Evolutionary conservation across 2,113 vertebrate species (phyloP), one percentile per base, ranked within the genome.

Genomic region (Megaceryle maxima): DNA sequence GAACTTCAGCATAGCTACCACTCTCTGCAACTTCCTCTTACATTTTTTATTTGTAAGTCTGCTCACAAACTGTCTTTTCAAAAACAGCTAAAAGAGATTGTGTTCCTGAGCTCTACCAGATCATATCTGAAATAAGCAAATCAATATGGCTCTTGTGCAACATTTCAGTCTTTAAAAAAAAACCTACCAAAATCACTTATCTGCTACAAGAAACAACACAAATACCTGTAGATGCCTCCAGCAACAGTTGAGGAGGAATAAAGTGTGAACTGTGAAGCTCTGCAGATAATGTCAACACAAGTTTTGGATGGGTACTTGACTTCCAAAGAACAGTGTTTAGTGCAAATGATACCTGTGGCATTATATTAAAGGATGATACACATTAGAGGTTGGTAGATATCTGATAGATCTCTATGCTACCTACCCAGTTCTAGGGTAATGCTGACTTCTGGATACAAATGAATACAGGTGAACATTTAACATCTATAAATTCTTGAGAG

Each of bases 81-180:
- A 76, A 80, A 41, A 37, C 17, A 60, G 2, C 43, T 79, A 35
- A 53, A 76, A 77, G 16, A 67, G 60, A 78, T 68, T 46, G 46
- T 0, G 0, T 83, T 88, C 35, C 44, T 3, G 3, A 66, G 3
- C 21, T 33, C 2, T 51, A 68, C 50, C n/a, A 56, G 17, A 67
- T 59, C 31, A 26, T n/a, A 77, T 39, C 21, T 76, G 70, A 88
- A 79, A 44, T 28, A 56, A 79, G 8, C 24, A 93, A 84, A 68
- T 76, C 43, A 84, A 56, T 63, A 60, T 0, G 0, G 16, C 2
- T 76, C 10, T 44, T 20, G 7, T 69, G 31, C 33, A 92, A 16
- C 39, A 39, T 76, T 82, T 80, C 85, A 56, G 10, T 87, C 41
- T 80, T 73, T 69, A n/a, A 73, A 86, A 19, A 6, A 90, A 79